Conservation (phyloP, 2,797 vertebrate species). For the Iguana delicatissima region DNA sequence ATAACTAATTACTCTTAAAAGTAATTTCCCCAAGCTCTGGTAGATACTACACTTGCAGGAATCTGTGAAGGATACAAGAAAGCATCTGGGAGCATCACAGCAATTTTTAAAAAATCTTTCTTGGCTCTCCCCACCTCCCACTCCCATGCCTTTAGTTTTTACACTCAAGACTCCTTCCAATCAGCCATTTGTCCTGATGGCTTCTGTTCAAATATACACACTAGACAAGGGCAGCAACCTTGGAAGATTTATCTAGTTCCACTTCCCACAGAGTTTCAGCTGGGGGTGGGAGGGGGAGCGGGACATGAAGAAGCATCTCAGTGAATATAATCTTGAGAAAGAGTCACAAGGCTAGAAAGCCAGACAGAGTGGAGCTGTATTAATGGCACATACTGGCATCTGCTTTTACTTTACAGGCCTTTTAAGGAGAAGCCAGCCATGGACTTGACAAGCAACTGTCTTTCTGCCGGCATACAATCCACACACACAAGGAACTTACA, state of each 20-base stretch:
- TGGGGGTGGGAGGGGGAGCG: background rate
- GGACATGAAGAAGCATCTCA: conserved; percentile 25
- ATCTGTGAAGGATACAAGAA: conserved; percentile 2
- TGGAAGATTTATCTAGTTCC: conserved; percentile 49
- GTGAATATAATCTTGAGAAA: conserved; percentile 10
- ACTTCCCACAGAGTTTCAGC: conserved; percentile 42
- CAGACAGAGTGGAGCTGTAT: conserved; percentile 27
- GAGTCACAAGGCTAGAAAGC: background rate
- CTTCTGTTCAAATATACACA: conserved; percentile 28
- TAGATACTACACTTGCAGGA: background rate
- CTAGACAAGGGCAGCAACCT: conserved; percentile 48
- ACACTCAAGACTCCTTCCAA: conserved; percentile 27
- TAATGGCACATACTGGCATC: conserved; percentile 5
- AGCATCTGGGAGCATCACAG: conserved; percentile 45
- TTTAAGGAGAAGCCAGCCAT: background rate
- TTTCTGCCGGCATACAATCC: background rate
- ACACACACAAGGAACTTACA: background rate
- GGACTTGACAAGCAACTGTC: background rate
- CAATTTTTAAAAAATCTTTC: background rate
- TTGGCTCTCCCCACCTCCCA: background rate
- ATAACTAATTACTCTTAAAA: too few species aligned
- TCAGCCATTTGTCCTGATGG: conserved; percentile 21
- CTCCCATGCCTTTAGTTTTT: conserved; percentile 34
- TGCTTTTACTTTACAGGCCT: conserved; percentile 2
- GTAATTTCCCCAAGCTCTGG: background rate